Evolutionary conservation across 1,140 invertebrate genomes (phyloP).

Genomic region (Bombus cullumanus): DNA sequence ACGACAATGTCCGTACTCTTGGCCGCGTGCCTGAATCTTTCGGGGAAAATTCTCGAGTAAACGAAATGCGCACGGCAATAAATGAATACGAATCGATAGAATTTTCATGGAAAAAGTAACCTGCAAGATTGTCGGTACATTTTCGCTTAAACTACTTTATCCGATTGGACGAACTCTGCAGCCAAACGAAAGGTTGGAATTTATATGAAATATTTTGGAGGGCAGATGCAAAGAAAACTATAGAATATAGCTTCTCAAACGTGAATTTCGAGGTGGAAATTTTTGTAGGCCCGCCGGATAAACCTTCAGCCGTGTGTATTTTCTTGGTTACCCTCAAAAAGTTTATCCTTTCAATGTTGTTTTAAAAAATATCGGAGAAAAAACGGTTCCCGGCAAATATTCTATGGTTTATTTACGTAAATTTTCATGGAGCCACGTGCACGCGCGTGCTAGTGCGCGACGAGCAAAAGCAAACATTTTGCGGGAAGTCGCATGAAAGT

Average conservation of each 20-base stretch:
- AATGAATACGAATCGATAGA: constrained; percentile 29
- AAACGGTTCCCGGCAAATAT: constrained; percentile 2
- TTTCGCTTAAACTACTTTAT: not conserved
- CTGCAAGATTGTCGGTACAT: not conserved
- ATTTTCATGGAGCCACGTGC: constrained; percentile 28
- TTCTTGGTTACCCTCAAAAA: not conserved
- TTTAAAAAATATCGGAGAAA: constrained; percentile 24
- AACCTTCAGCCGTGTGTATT: not conserved
- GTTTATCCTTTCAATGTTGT: not conserved
- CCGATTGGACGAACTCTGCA: not conserved
- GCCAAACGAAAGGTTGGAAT: not conserved
- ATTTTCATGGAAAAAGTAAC: constrained; percentile 1
- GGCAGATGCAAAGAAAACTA: not conserved
- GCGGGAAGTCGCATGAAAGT: constrained; percentile 20
- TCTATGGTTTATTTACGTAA: constrained; percentile 24
- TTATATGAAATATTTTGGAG: not conserved
- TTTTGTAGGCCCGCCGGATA: not conserved
- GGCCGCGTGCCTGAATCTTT: constrained; percentile 39
- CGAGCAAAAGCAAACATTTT: constrained; percentile 23
- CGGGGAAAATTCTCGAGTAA: constrained; percentile 22
- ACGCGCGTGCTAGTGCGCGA: not conserved
- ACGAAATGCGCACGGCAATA: constrained; percentile 30
- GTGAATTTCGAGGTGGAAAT: not conserved
- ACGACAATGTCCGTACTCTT: constrained; percentile 36
- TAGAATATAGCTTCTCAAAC: not conserved